Evolutionary conservation across 2,113 vertebrate genomes (phyloP).

Genomic region (Odontesthes bonariensis): DNA sequence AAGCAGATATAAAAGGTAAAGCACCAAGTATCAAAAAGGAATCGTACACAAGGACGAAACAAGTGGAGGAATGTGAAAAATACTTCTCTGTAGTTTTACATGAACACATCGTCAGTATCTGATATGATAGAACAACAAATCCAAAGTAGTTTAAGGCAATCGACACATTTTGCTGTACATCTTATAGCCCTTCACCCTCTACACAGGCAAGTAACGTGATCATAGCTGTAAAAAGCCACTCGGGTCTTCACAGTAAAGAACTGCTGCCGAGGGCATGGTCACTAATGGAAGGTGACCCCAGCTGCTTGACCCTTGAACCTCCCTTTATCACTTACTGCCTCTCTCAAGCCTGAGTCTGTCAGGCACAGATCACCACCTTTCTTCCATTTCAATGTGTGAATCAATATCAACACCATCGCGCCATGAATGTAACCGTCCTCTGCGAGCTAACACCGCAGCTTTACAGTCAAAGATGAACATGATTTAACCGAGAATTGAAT

Average conservation of each 20-base stretch:
- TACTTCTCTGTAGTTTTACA: background rate
- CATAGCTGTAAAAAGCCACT: slow-evolving; percentile 23
- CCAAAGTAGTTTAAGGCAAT: background rate
- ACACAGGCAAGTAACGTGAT: background rate
- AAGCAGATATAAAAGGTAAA: background rate
- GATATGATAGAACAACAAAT: background rate
- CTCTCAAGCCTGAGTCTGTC: slow-evolving; percentile 25
- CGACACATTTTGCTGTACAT: slow-evolving; percentile 6
- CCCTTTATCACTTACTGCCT: slow-evolving; percentile 39
- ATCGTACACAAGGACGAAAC: background rate
- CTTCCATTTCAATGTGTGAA: slow-evolving; percentile 4
- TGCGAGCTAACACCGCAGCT: background rate
- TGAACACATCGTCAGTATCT: background rate
- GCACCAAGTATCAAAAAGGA: no score
- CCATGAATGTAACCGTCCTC: background rate
- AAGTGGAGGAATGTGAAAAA: background rate
- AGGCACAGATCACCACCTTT: slow-evolving; percentile 23
- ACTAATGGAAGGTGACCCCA: slow-evolving; percentile 52
- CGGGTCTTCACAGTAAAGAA: slow-evolving; percentile 20
- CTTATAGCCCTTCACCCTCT: background rate
- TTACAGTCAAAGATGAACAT: background rate
- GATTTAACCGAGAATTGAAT: background rate
- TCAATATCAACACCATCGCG: slow-evolving; percentile 24
- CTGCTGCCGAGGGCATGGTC: slow-evolving; percentile 29
- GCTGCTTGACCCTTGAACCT: slow-evolving; percentile 47